Conservation (phyloP, 2,888 invertebrate genomes). For the Drosophila nr. perissopoda region DNA sequence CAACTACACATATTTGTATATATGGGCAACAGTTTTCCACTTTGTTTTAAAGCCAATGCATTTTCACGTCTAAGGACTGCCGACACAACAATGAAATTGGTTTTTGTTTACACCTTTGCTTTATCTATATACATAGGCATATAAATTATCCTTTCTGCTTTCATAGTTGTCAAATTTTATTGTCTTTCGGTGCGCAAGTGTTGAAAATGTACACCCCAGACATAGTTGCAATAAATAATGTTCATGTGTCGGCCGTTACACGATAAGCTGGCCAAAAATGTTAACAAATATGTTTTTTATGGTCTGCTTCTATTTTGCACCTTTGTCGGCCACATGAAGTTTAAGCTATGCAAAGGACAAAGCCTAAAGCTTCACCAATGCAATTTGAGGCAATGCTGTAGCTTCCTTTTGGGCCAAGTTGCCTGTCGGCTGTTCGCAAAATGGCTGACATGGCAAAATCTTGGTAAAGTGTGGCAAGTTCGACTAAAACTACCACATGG, state of each 20-base stretch:
- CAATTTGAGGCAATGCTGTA: constrained; percentile 29
- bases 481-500: constrained; percentile 21
- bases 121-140: constrained; percentile 17
- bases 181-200: constrained; percentile 53
- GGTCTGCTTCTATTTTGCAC: constrained; percentile 44
- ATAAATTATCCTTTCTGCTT: constrained; percentile 51
- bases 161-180: constrained; percentile 53
- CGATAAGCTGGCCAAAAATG: constrained; percentile 58
- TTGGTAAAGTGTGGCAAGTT: constrained; percentile 11
- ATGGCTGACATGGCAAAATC: constrained; percentile 43
- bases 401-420: constrained; percentile 37
- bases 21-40: not conserved
- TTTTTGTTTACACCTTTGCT: constrained; percentile 7
- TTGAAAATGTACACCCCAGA: constrained; percentile 40
- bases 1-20: not conserved
- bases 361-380: constrained; percentile 27
- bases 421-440: constrained; percentile 34
- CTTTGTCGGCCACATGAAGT: constrained; percentile 36
- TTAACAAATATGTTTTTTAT: constrained; percentile 55
- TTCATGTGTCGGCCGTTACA: constrained; percentile 36
- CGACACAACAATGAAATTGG: constrained; percentile 13
- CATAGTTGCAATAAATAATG: constrained; percentile 58
- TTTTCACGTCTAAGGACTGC: not conserved
- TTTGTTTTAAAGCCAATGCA: not conserved
- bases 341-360: constrained; percentile 34